Conservation (phyloP, 2,113 vertebrate species). For the Triplophysa dalaica region DNA sequence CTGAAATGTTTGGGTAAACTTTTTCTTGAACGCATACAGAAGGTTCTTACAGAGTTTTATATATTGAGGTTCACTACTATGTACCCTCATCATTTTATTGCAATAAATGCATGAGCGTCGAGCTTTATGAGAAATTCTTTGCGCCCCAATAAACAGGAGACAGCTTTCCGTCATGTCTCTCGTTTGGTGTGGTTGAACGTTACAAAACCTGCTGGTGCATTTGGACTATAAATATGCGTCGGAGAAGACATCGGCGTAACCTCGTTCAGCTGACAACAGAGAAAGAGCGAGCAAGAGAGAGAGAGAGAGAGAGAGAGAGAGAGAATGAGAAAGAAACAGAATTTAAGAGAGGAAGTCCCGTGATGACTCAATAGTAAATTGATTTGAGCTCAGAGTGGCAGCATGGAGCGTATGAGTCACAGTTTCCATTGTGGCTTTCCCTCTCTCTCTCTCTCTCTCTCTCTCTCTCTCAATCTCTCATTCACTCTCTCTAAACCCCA, state of each 20-base stretch:
- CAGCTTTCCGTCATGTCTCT: not conserved
- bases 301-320: constrained; percentile 15
- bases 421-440: constrained; percentile 76
- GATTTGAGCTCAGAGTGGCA: constrained; percentile 70
- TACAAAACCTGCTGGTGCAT: constrained; percentile 25
- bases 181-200: not conserved
- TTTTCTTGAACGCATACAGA: too few relatives aligned
- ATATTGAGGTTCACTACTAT: not conserved
- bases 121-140: not conserved
- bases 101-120: not conserved
- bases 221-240: constrained; percentile 20
- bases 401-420: constrained; percentile 60
- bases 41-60: not conserved
- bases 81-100: not conserved
- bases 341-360: constrained; percentile 51
- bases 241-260: constrained; percentile 36
- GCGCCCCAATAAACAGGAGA: not conserved
- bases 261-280: constrained; percentile 42
- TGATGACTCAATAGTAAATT: constrained; percentile 70
- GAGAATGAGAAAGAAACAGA: constrained; percentile 25
- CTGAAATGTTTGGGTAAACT: too few relatives aligned
- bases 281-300: constrained; percentile 42
- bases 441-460: constrained; percentile 61
- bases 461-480: constrained; percentile 56
- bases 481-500: constrained; percentile 32